Percentiles rank a stretch among this genome's conserved stretches.
Evolutionary conservation across 1,140 invertebrate species (phyloP).

Genomic region (Tachypleus tridentatus): DNA sequence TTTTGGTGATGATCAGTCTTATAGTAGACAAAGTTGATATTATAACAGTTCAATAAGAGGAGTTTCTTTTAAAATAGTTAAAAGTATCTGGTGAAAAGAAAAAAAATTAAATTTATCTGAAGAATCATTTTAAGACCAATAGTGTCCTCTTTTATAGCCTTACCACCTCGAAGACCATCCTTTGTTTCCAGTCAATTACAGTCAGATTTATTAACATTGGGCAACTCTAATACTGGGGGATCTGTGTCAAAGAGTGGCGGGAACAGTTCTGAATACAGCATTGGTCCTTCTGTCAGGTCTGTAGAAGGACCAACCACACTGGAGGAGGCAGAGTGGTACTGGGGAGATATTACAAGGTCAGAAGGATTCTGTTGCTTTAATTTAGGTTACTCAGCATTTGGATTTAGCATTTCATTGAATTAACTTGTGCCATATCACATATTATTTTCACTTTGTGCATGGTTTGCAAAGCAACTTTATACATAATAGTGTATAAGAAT

Average conservation of each 20-base stretch:
- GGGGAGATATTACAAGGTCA: slow-evolving; percentile 60
- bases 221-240: too few relatives aligned
- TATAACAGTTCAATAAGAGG: too few relatives aligned
- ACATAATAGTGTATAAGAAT: too few relatives aligned
- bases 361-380: neutral
- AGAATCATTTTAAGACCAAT: neutral
- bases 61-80: too few relatives aligned
- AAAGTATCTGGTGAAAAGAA: too few relatives aligned
- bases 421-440: neutral
- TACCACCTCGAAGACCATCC: slow-evolving; percentile 17
- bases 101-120: too few relatives aligned
- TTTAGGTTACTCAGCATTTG: neutral
- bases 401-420: neutral
- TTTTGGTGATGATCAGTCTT: too few relatives aligned
- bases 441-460: neutral
- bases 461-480: neutral
- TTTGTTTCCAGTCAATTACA: neutral
- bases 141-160: slow-evolving; percentile 4
- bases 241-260: too few relatives aligned
- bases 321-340: slow-evolving; percentile 77
- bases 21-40: too few relatives aligned
- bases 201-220: too few relatives aligned
- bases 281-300: slow-evolving; percentile 9
- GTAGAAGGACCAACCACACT: slow-evolving; percentile 14
- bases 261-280: too few relatives aligned